phyloP scores from a whole-genome alignment of 2,797 vertebrate species.

The Harpagifer antarcticus region DNA sequence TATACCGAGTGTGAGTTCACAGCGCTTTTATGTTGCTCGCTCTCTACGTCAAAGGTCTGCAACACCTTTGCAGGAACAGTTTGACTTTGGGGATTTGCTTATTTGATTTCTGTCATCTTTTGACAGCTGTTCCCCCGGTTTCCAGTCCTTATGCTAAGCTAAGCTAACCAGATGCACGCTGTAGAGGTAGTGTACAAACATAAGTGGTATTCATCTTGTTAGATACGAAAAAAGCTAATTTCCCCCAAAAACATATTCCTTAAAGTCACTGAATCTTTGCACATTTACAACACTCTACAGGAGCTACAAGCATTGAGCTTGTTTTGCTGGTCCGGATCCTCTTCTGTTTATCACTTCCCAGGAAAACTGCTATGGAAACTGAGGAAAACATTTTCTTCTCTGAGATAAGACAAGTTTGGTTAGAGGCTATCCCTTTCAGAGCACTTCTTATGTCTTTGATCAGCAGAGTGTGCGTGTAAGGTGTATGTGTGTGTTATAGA shows the following conservation, averaged over 20 bases:
- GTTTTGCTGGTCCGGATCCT: slow-evolving; percentile 5
- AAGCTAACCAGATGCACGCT: slow-evolving; percentile 2
- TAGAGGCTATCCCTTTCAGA: slow-evolving; percentile 41
- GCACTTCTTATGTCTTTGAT: slow-evolving; percentile 51
- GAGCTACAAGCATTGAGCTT: background rate
- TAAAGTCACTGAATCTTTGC: background rate
- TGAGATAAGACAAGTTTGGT: slow-evolving; percentile 33
- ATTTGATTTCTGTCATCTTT: background rate
- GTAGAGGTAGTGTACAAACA: background rate
- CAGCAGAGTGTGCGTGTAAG: slow-evolving; percentile 17
- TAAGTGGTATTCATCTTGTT: background rate
- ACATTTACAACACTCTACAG: background rate
- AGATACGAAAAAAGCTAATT: background rate
- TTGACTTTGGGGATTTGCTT: slow-evolving; percentile 19
- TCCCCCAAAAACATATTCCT: background rate
- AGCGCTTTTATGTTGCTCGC: background rate
- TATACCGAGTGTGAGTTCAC: slow-evolving; percentile 15
- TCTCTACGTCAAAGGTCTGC: background rate
- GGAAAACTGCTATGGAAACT: slow-evolving; percentile 26
- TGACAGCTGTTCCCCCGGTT: background rate
- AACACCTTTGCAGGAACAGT: slow-evolving; percentile 24
- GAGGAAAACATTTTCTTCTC: slow-evolving; percentile 42
- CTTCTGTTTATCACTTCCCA: slow-evolving; percentile 10
- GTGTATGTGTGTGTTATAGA: slow-evolving; percentile 13
- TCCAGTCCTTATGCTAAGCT: background rate